A percentile compares a stretch with the other conserved stretches of the same genome.
phyloP scores from a whole-genome alignment of 2,797 vertebrate genomes.

The Alectoris magna region DNA sequence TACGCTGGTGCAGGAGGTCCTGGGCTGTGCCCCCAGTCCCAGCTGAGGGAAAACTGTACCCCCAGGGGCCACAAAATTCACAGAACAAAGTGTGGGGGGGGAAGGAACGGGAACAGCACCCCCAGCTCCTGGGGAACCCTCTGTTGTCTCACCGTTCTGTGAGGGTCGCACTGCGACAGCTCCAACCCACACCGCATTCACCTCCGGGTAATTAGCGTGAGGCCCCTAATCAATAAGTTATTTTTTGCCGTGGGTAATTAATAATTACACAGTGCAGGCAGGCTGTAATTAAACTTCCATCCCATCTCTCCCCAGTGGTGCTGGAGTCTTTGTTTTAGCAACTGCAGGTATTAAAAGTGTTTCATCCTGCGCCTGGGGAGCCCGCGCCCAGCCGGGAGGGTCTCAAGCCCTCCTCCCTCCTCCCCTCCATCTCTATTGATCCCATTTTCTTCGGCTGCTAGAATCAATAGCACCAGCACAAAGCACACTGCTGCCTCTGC shows the following conservation, averaged over 20 bases:
- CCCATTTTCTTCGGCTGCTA: background rate
- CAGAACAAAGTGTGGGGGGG: rapidly evolving
- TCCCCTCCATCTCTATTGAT: constrained; percentile 23
- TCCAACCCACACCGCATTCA: background rate
- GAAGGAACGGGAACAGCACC: background rate
- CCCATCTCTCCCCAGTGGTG: constrained; percentile 29
- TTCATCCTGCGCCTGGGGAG: background rate
- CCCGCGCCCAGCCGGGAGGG: background rate
- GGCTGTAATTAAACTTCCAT: constrained; percentile 81
- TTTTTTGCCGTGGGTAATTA: constrained; percentile 83
- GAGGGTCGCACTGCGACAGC: constrained; percentile 62
- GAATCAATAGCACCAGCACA: constrained; percentile 23
- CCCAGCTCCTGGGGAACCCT: background rate
- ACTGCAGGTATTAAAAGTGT: constrained; percentile 40
- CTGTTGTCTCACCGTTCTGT: rapidly evolving
- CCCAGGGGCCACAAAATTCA: background rate
- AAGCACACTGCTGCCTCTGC: background rate
- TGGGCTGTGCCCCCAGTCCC: background rate
- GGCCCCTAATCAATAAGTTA: constrained; percentile 82
- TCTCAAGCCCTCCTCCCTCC: background rate
- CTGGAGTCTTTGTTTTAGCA: constrained; percentile 56
- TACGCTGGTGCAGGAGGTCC: background rate
- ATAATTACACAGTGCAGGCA: constrained; percentile 79
- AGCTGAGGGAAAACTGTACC: rapidly evolving
- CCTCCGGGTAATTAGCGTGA: constrained; percentile 77